These are phyloP conservation scores for Catocala sponsa DNA, from an alignment of 2,888 invertebrate species.

Conservation along the genomic window DNA sequence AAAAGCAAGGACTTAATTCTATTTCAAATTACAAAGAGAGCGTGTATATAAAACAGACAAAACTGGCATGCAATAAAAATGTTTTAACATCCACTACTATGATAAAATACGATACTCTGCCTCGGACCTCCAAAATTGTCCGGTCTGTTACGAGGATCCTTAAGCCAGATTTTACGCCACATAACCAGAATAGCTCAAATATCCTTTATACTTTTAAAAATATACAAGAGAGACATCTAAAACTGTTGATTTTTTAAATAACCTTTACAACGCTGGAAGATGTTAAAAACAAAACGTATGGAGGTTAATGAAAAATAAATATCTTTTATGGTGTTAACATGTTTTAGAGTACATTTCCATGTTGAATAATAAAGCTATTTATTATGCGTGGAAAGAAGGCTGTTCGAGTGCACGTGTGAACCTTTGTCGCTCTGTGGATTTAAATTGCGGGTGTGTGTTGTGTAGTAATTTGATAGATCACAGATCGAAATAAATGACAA, in stretches of 20 bases:
- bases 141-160: conserved; percentile 4
- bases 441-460: neutral
- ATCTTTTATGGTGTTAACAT: neutral
- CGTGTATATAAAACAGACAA: neutral
- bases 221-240: neutral
- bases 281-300: conserved; percentile 15
- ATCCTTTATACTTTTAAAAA: neutral
- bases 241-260: conserved; percentile 1
- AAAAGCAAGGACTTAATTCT: neutral
- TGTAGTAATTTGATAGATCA: too few relatives aligned
- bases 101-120: neutral
- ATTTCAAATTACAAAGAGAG: neutral
- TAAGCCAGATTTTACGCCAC: conserved; percentile 6
- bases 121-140: neutral
- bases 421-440: neutral
- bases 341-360: conserved; percentile 7
- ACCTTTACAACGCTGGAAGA: neutral
- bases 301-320: conserved; percentile 32
- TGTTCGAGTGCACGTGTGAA: neutral
- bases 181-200: neutral
- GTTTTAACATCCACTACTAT: neutral
- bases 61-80: neutral
- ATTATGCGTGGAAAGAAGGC: conserved; percentile 2
- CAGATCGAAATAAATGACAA: too few relatives aligned
- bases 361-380: conserved; percentile 12